These are phyloP conservation scores for Ormyrus nitidulus DNA, from an alignment of 2,888 invertebrate species.

Conservation along the genomic window DNA sequence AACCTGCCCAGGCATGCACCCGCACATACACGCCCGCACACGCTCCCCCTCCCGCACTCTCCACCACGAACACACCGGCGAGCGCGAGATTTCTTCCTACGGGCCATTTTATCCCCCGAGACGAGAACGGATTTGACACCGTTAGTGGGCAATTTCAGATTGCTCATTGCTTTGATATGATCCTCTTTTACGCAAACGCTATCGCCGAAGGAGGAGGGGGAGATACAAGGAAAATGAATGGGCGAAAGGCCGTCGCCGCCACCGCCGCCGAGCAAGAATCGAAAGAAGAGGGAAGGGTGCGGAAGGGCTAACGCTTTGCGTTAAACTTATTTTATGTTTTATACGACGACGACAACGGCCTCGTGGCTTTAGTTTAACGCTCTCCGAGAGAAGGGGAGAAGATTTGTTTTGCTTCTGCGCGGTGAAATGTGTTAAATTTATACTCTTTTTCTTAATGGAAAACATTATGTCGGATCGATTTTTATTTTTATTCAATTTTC, in stretches of 20 bases:
- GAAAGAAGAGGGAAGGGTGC: neutral
- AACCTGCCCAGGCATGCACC: neutral
- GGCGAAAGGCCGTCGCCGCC: no score
- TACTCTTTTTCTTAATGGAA: no score
- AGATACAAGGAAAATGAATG: no score
- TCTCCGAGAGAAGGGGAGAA: no score
- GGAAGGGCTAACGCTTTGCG: neutral
- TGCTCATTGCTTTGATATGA: constrained; percentile 44
- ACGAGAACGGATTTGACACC: constrained; percentile 46
- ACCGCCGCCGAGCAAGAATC: neutral
- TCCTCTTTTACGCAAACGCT: constrained; percentile 30
- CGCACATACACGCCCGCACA: neutral
- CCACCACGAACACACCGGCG: neutral
- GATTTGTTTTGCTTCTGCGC: no score
- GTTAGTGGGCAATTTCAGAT: constrained; percentile 47
- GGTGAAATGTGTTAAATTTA: no score
- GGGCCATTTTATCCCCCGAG: constrained; percentile 31
- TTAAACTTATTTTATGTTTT: no score
- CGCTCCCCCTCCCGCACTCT: neutral
- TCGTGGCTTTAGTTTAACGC: no score
- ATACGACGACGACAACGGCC: no score
- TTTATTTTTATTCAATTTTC: no score
- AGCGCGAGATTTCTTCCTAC: constrained; percentile 33
- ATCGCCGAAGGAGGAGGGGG: no score
- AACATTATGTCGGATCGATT: no score